A percentile compares a stretch with the other conserved stretches of the same genome.
Evolutionary conservation across 2,797 vertebrate genomes (phyloP).

Genomic region (Aeoliscus strigatus): DNA sequence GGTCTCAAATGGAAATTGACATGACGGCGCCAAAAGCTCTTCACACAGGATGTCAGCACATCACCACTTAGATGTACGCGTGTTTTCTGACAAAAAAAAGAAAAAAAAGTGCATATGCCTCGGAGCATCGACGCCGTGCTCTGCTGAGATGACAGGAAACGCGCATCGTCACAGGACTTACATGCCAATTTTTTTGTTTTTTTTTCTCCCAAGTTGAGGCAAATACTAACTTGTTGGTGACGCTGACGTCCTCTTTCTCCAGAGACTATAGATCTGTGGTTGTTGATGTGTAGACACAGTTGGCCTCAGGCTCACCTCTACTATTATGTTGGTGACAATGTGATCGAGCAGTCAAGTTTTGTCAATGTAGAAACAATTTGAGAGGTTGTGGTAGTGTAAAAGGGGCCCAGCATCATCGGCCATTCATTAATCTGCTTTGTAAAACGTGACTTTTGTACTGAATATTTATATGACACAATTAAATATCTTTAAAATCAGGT

Average conservation of each 20-base stretch:
- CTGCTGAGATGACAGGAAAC: slow-evolving; percentile 14
- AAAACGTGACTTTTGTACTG: slow-evolving; percentile 97
- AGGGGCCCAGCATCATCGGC: slow-evolving; percentile 39
- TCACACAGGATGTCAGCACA: slow-evolving; percentile 27
- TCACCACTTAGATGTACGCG: slow-evolving; percentile 20
- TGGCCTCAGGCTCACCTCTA: slow-evolving; percentile 46
- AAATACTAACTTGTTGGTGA: slow-evolving; percentile 6
- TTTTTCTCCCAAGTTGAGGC: no score
- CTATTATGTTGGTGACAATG: slow-evolving; percentile 72
- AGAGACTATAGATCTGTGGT: slow-evolving; percentile 60
- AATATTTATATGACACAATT: slow-evolving; percentile 95
- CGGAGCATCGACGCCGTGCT: slow-evolving; percentile 27
- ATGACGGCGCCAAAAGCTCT: slow-evolving; percentile 29
- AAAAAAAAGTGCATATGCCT: slow-evolving; percentile 35
- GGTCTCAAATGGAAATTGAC: slow-evolving; percentile 36
- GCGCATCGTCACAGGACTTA: slow-evolving; percentile 3
- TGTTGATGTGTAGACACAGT: slow-evolving; percentile 69
- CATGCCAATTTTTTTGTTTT: neutral
- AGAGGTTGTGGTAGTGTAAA: slow-evolving; percentile 55
- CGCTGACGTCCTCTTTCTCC: slow-evolving; percentile 38
- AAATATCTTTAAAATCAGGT: slow-evolving; percentile 79
- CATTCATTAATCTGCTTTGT: slow-evolving; percentile 82
- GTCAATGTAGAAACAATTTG: slow-evolving; percentile 56
- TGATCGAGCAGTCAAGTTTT: slow-evolving; percentile 62
- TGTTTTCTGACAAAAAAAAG: slow-evolving; percentile 38